These are phyloP conservation scores for Sepioteuthis lessoniana DNA, from an alignment of 2,888 invertebrate genomes.

Conservation along the genomic window DNA sequence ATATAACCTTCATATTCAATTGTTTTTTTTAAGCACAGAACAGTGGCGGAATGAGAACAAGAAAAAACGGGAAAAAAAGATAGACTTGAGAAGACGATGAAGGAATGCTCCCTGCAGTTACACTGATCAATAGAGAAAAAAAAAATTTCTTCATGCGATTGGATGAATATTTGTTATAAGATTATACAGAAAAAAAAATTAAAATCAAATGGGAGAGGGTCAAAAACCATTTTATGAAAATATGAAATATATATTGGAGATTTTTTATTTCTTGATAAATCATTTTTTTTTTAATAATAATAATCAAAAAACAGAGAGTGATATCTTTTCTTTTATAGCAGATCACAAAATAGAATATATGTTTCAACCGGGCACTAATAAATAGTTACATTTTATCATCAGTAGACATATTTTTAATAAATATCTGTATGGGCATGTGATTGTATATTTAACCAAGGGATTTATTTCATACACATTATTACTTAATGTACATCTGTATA, in stretches of 20 bases:
- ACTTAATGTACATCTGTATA: no score
- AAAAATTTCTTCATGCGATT: background rate
- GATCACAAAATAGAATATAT: background rate
- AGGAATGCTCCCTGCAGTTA: background rate
- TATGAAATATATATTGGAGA: no score
- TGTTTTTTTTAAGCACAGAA: background rate
- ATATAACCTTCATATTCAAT: background rate
- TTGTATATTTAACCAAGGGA: no score
- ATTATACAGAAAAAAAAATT: no score
- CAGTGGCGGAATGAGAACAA: no score
- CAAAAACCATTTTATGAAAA: background rate
- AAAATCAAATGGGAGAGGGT: background rate
- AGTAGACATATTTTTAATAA: no score
- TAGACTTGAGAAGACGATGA: background rate
- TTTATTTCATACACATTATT: no score
- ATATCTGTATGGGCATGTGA: no score
- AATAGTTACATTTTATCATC: background rate
- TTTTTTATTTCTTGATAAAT: background rate
- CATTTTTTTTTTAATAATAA: background rate
- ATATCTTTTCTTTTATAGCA: background rate
- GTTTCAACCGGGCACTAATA: background rate
- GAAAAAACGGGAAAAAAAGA: fast-evolving
- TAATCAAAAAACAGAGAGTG: background rate
- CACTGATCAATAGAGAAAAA: background rate
- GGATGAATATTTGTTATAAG: background rate